These are phyloP conservation scores for Pemphigus obesinymphae DNA, from an alignment of 1,140 invertebrate species.

Conservation along the genomic window DNA sequence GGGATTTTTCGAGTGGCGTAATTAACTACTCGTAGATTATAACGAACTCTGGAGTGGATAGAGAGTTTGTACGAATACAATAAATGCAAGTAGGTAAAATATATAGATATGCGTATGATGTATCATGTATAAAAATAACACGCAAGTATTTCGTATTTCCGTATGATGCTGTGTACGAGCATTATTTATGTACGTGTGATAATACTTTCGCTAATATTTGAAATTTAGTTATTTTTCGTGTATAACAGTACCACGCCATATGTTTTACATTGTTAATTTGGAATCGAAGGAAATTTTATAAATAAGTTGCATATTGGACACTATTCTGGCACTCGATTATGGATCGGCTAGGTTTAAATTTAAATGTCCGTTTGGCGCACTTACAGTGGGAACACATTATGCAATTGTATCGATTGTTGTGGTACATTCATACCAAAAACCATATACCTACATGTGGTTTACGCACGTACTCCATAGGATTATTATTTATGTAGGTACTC, in stretches of 20 bases:
- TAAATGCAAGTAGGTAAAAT: background rate
- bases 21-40: background rate
- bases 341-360: conserved; percentile 25
- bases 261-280: background rate
- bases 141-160: no score
- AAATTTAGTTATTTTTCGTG: background rate
- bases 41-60: background rate
- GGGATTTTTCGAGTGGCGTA: background rate
- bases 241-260: background rate
- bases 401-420: conserved; percentile 28
- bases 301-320: conserved; percentile 34
- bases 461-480: background rate
- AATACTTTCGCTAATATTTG: no score
- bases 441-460: background rate
- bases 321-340: conserved; percentile 29
- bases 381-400: background rate
- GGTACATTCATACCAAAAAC: background rate
- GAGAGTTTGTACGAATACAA: background rate
- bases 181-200: no score
- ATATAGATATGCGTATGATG: background rate
- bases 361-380: conserved; percentile 25
- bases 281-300: conserved; percentile 30
- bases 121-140: background rate
- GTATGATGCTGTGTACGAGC: no score
- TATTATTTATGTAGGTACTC: background rate